A percentile compares a stretch with the other conserved stretches of the same genome.
Evolutionary conservation across 2,888 invertebrate genomes (phyloP).

Genomic region (Eubasilissa splendida): DNA sequence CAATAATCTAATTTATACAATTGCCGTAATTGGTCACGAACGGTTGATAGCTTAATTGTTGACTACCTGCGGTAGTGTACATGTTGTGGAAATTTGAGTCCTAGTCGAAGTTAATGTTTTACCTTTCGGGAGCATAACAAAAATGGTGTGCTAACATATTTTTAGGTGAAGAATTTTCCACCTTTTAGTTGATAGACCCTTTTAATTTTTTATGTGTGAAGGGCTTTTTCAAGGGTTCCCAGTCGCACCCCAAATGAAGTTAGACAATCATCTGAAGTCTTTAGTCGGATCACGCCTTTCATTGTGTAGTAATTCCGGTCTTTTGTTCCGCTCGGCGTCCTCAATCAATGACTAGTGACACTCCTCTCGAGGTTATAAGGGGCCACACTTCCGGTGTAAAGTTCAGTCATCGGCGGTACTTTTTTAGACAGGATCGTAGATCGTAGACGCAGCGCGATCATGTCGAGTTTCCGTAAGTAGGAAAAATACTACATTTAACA

Average conservation of each 20-base stretch:
- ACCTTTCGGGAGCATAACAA: no score
- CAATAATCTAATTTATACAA: no score
- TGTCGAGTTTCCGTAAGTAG: slow-evolving; percentile 11
- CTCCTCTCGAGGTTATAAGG: slow-evolving; percentile 50
- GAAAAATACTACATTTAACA: neutral
- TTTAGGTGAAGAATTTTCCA: no score
- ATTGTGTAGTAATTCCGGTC: slow-evolving; percentile 24
- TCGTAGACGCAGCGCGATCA: slow-evolving; percentile 6
- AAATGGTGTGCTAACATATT: no score
- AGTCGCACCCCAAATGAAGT: slow-evolving; percentile 14
- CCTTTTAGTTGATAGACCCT: no score
- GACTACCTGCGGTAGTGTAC: no score
- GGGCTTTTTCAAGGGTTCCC: slow-evolving; percentile 8
- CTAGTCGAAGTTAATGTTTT: no score
- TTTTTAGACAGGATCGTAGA: slow-evolving; percentile 10
- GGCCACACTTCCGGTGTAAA: slow-evolving; percentile 49
- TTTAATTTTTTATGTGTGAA: neutral
- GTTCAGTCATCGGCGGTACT: slow-evolving; percentile 42
- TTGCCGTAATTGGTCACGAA: no score
- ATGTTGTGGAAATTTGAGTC: no score
- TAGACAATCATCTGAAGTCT: slow-evolving; percentile 13
- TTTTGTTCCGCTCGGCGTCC: slow-evolving; percentile 29
- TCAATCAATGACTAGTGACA: slow-evolving; percentile 26
- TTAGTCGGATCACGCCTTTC: slow-evolving; percentile 33
- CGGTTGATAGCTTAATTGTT: no score